Conservation (phyloP, 2,888 invertebrate genomes). For the Gymnosoma rotundatum region DNA sequence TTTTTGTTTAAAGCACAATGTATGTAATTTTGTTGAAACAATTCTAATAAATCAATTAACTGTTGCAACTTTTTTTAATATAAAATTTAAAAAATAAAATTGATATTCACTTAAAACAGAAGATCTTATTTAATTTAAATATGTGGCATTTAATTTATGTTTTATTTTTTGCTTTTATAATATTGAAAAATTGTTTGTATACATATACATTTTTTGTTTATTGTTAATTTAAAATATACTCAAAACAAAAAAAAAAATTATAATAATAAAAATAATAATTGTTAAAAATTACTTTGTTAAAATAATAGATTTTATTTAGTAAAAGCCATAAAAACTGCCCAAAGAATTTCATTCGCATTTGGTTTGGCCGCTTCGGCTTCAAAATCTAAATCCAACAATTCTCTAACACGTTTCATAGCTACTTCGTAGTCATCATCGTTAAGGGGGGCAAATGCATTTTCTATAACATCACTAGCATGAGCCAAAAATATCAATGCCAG, state of each 20-base stretch:
- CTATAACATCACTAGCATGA: slow-evolving; percentile 98
- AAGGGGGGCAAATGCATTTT: slow-evolving; percentile 99
- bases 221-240: slow-evolving; percentile 44
- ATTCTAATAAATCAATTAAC: slow-evolving; percentile 30
- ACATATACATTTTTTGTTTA: slow-evolving; percentile 36
- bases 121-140: slow-evolving; percentile 22
- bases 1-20: slow-evolving; percentile 13
- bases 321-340: slow-evolving; percentile 99
- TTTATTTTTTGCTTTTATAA: slow-evolving; percentile 16
- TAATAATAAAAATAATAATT: slow-evolving; percentile 43
- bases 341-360: slow-evolving; percentile 96
- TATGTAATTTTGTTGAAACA: slow-evolving; percentile 26
- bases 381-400: slow-evolving; percentile 97
- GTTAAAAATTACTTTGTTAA: slow-evolving; percentile 59
- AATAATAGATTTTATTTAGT: slow-evolving; percentile 89
- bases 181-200: slow-evolving; percentile 38
- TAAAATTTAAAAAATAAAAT: slow-evolving; percentile 25
- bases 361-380: slow-evolving; percentile 97
- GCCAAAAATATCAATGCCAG: slow-evolving; percentile 96
- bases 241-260: slow-evolving; percentile 73
- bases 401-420: slow-evolving; percentile 98
- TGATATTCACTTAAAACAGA: slow-evolving; percentile 19
- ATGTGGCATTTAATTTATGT: slow-evolving; percentile 49
- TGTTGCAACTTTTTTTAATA: slow-evolving; percentile 38
- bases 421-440: slow-evolving; percentile 98